Evolutionary conservation across 2,797 vertebrate genomes (phyloP).

Genomic region (Leptatherina wallacei): DNA sequence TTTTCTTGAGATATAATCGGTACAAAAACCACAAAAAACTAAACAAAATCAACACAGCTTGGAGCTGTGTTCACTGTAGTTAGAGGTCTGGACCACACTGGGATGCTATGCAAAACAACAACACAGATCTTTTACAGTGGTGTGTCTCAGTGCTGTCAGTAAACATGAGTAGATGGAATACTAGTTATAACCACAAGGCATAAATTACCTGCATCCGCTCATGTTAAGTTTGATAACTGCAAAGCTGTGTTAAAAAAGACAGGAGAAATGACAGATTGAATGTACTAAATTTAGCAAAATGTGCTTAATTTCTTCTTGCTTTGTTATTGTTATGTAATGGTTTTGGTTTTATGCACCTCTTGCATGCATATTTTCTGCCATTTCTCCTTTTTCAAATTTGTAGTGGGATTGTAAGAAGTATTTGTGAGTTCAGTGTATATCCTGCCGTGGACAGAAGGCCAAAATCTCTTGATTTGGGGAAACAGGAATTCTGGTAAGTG

Average conservation of each 20-base stretch:
- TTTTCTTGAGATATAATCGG: conserved; percentile 1
- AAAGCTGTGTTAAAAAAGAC: neutral
- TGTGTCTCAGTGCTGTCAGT: neutral
- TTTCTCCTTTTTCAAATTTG: neutral
- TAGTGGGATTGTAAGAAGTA: too few species aligned
- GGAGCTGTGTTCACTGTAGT: neutral
- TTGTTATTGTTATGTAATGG: neutral
- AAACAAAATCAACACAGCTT: neutral
- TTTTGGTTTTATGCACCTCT: neutral
- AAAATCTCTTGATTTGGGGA: too few species aligned
- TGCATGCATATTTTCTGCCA: neutral
- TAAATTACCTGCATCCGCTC: neutral
- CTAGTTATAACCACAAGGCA: neutral
- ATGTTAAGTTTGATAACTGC: neutral
- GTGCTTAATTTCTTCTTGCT: neutral
- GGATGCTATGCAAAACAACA: neutral
- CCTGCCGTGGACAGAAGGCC: too few species aligned
- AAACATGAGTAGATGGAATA: neutral
- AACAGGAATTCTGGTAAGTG: too few species aligned
- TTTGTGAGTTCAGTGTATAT: too few species aligned
- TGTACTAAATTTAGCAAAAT: neutral
- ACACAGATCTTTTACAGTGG: neutral
- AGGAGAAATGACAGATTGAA: neutral
- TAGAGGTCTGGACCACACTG: neutral
- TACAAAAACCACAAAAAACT: neutral